Evolutionary conservation across 2,113 vertebrate species (phyloP).

Genomic region (Gyps fulvus): DNA sequence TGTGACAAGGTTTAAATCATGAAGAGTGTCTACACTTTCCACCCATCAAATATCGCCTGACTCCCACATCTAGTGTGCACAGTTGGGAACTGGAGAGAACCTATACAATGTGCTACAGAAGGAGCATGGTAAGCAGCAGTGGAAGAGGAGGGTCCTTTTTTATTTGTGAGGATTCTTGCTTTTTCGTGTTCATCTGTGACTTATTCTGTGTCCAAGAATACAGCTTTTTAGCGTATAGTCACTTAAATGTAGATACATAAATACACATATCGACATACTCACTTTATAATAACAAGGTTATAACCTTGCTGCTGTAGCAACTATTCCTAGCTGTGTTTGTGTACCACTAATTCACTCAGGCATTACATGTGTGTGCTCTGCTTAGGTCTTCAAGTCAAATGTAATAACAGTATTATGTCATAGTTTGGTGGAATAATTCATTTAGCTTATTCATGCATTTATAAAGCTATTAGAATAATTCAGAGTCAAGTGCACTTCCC

Average conservation of each 20-base stretch:
- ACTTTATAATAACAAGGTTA: background rate
- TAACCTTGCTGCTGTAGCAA: background rate
- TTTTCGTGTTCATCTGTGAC: background rate
- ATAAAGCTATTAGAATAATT: slow-evolving; percentile 1
- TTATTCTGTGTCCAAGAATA: background rate
- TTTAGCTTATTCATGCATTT: background rate
- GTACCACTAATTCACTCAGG: background rate
- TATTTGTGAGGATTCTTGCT: background rate
- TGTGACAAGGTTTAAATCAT: background rate
- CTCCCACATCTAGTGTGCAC: background rate
- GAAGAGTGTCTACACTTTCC: background rate
- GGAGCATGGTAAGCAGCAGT: background rate
- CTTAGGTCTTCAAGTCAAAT: background rate
- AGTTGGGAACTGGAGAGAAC: background rate
- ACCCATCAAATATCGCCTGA: background rate
- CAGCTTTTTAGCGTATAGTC: background rate
- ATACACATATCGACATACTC: background rate
- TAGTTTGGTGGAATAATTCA: background rate
- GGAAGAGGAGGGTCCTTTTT: background rate
- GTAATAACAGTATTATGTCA: background rate
- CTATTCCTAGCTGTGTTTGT: background rate
- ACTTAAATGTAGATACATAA: background rate
- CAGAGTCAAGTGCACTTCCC: background rate
- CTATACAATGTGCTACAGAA: background rate
- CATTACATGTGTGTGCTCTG: background rate